Base-by-base conservation (phyloP, 2,888 invertebrate species). In the Cerastis rubricosa region DNA sequence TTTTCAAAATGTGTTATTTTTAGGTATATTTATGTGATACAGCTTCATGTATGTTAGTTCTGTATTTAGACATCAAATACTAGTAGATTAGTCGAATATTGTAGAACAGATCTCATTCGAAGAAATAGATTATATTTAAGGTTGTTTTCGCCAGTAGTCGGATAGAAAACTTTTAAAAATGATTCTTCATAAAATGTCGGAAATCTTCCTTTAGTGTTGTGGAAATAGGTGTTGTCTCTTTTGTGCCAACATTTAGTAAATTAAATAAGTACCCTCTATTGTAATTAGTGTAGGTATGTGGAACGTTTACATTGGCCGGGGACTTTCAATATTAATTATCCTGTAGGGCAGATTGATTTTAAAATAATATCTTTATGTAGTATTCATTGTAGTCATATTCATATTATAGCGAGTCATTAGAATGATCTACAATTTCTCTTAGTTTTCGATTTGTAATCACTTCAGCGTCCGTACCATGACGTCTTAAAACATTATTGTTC, bases 191-290 rank as follows among this genome's bases (percentile, higher is more conserved):
- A 63, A 66, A 9, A 68, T 57, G 49, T 77, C 72, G 40, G 12
- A 71, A 57, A 75, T 80, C 77, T 86, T 85, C 81, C 83, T 88
- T 82, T 71, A 72, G 69, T 73, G 84, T 86, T 88, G 86, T 86
- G 86, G 76, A 71, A 76, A 66, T 87, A 79, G 72, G 74, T 86
- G 87, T 86, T 86, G 86, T 85, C 83, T 83, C 78, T 80, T 87
- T 75, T 84, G 85, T 89, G 88, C 85, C 88, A 89, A 89, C 78
- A 80, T 86, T 84, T 84, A 84, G 72, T 80, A 81, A 81, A 78
- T 73, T 87, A 78, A 83, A 79, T 72, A 65, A 25, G 57, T 57
- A 57, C 1, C 5, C n/a, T 29, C 17, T 69, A 71, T 80, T 54
- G n/a, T 74, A 80, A n/a, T 76, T 76, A 74, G 71, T 71, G n/a